phyloP scores from a whole-genome alignment of 2,888 invertebrate genomes.

The Leucania comma region DNA sequence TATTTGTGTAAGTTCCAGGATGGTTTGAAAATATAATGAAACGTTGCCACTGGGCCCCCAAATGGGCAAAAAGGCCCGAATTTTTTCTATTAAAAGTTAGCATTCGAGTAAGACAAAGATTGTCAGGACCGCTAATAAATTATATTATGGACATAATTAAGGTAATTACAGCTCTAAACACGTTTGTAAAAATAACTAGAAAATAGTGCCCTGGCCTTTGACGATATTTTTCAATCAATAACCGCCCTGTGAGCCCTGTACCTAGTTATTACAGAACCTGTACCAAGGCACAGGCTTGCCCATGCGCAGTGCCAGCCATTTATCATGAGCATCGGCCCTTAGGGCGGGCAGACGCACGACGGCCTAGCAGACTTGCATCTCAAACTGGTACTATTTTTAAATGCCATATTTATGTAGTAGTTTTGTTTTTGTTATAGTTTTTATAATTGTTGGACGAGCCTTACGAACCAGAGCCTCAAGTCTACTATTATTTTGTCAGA shows the following conservation, averaged over 20 bases:
- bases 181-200: neutral
- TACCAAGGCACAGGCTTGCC: conserved; percentile 9
- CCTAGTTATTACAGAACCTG: conserved; percentile 2
- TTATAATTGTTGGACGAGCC: neutral
- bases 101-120: too few relatives aligned
- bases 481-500: too few relatives aligned
- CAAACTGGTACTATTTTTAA: conserved; percentile 61
- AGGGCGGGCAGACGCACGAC: conserved; percentile 59
- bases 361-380: conserved; percentile 49
- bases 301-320: conserved; percentile 52
- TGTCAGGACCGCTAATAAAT: too few relatives aligned
- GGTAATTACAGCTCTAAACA: neutral
- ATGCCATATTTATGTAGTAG: conserved; percentile 15
- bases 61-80: too few relatives aligned
- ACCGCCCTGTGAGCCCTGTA: conserved; percentile 14
- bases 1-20: too few relatives aligned
- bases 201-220: neutral
- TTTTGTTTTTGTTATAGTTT: neutral
- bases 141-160: too few relatives aligned
- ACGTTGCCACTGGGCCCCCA: too few relatives aligned
- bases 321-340: conserved; percentile 61
- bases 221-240: conserved; percentile 35
- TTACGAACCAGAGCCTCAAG: too few relatives aligned
- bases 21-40: too few relatives aligned
- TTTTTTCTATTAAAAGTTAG: too few relatives aligned